Evolutionary conservation across 2,888 invertebrate species (phyloP).

Genomic region (Melieria omissa): DNA sequence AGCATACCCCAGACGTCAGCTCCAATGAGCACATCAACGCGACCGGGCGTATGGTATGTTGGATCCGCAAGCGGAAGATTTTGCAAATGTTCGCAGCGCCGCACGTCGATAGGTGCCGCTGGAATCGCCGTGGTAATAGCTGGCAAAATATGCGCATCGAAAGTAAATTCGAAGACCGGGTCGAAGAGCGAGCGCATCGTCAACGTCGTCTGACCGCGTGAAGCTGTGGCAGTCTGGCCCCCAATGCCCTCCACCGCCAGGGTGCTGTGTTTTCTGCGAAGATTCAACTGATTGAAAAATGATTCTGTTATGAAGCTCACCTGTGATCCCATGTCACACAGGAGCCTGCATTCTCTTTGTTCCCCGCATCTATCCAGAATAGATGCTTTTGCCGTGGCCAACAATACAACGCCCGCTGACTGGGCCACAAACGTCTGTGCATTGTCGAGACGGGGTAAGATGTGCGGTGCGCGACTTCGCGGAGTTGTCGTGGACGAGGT

Average conservation of each 20-base stretch:
- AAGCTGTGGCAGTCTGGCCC: slow-evolving; percentile 11
- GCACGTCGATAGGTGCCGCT: background rate
- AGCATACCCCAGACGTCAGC: slow-evolving; percentile 27
- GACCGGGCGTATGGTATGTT: slow-evolving; percentile 43
- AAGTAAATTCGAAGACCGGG: slow-evolving; percentile 4
- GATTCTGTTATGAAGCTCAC: slow-evolving; percentile 33
- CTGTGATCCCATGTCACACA: slow-evolving; percentile 39
- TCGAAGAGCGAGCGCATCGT: slow-evolving; percentile 10
- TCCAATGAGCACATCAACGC: slow-evolving; percentile 35
- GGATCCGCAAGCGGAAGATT: slow-evolving; percentile 33
- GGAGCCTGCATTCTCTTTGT: slow-evolving; percentile 19
- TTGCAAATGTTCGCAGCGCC: slow-evolving; percentile 36
- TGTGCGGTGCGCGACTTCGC: background rate
- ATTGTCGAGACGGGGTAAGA: background rate
- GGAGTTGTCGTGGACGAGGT: no score
- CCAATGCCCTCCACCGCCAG: slow-evolving; percentile 23
- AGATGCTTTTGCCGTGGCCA: no score
- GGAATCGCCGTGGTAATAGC: no score
- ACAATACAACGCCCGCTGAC: no score
- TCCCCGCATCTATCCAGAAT: no score
- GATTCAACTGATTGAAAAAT: slow-evolving; percentile 35
- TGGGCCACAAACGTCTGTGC: no score
- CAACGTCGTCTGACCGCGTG: slow-evolving; percentile 18
- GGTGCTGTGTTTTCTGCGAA: slow-evolving; percentile 11
- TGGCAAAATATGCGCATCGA: background rate